These are phyloP conservation scores for Notothenia rossii DNA, from an alignment of 2,113 vertebrate genomes.

Conservation along the genomic window DNA sequence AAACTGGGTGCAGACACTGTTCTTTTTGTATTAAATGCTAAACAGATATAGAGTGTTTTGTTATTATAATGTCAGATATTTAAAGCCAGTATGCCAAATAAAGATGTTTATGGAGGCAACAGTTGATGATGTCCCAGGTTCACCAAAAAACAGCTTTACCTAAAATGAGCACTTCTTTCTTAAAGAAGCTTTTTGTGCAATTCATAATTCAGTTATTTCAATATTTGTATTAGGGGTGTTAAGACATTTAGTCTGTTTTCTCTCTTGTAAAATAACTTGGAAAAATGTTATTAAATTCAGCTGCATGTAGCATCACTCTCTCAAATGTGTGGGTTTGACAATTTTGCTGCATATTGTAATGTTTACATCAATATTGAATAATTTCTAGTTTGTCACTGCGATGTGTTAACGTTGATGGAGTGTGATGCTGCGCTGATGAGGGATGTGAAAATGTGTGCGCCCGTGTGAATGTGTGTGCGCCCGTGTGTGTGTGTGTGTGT, in stretches of 20 bases:
- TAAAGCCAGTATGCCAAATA: constrained; percentile 8
- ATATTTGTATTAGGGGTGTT: background rate
- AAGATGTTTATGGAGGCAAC: constrained; percentile 10
- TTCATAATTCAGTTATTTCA: constrained; percentile 25
- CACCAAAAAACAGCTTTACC: background rate
- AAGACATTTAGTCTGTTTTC: background rate
- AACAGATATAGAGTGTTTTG: constrained; percentile 1
- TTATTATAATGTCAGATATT: background rate
- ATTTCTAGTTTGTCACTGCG: constrained; percentile 17
- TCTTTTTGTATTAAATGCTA: background rate
- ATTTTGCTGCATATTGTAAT: background rate
- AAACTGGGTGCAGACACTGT: background rate
- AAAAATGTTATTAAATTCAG: constrained; percentile 10
- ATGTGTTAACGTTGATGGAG: constrained; percentile 46
- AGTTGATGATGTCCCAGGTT: constrained; percentile 36
- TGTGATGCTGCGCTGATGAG: constrained; percentile 34
- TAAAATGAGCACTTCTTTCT: background rate
- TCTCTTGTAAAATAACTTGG: constrained; percentile 12
- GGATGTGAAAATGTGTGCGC: constrained; percentile 31
- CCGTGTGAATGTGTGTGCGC: constrained; percentile 7
- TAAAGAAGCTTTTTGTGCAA: background rate
- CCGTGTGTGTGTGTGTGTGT: too few species aligned
- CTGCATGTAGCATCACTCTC: background rate
- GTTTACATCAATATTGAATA: background rate
- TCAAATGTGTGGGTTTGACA: background rate